Percentiles rank a stretch among this genome's conserved stretches.
phyloP scores from a whole-genome alignment of 1,140 invertebrate genomes.

The Sinella curviseta region DNA sequence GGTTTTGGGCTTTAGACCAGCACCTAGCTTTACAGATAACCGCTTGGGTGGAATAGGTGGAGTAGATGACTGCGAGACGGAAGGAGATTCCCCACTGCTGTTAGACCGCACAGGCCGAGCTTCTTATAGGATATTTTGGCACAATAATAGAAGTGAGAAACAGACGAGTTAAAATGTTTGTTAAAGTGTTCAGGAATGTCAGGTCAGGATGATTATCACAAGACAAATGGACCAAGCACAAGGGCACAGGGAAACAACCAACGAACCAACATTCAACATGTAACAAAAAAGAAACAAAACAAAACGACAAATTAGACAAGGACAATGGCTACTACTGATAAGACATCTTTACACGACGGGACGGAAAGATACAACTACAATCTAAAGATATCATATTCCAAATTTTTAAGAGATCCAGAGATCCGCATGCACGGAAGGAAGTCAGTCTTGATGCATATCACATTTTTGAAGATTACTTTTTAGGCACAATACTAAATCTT shows the following conservation, averaged over 20 bases:
- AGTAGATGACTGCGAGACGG: slow-evolving; percentile 34
- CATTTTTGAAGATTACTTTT: slow-evolving; percentile 19
- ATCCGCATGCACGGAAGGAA: slow-evolving; percentile 14
- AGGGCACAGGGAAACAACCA: background rate
- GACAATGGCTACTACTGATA: background rate
- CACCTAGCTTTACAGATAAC: slow-evolving; percentile 43
- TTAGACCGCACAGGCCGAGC: slow-evolving; percentile 15
- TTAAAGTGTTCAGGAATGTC: background rate
- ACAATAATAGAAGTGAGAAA: slow-evolving; percentile 7
- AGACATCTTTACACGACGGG: background rate
- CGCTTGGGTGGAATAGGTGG: slow-evolving; percentile 45
- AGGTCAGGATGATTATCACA: slow-evolving; percentile 10
- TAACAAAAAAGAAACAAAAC: background rate
- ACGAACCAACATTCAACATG: too few relatives aligned
- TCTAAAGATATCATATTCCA: too few relatives aligned
- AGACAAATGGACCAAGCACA: background rate
- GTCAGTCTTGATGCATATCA: slow-evolving; percentile 22
- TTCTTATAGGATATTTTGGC: slow-evolving; percentile 4
- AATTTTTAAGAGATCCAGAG: slow-evolving; percentile 5
- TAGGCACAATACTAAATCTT: slow-evolving; percentile 27
- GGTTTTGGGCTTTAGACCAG: slow-evolving; percentile 42
- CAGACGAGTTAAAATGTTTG: background rate
- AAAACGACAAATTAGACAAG: background rate
- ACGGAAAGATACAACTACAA: too few relatives aligned
- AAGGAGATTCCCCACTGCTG: slow-evolving; percentile 27